Percentiles rank a stretch among this genome's conserved stretches.
Evolutionary conservation across 2,797 vertebrate genomes (phyloP).

Genomic region (Mallotus villosus): DNA sequence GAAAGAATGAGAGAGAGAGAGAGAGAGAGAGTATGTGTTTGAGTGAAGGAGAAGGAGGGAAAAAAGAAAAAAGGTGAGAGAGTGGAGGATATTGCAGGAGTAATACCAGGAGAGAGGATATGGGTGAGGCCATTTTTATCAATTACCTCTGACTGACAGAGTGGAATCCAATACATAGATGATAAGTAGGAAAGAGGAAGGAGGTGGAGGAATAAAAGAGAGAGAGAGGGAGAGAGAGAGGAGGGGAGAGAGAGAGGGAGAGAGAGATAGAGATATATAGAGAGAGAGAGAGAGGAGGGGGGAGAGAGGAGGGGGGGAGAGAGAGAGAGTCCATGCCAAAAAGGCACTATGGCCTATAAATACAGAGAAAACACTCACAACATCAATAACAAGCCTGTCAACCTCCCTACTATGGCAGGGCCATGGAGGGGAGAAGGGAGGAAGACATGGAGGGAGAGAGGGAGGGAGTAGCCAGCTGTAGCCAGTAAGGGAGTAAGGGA

Average conservation of each 20-base stretch:
- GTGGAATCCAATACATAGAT: conserved; percentile 21
- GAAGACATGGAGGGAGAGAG: background rate
- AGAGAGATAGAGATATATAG: too few relatives aligned
- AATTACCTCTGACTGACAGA: conserved; percentile 29
- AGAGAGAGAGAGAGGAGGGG: too few relatives aligned
- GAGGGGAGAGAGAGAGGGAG: conserved; percentile 28
- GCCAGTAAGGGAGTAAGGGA: too few relatives aligned
- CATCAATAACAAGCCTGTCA: conserved; percentile 60
- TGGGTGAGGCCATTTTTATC: conserved; percentile 27
- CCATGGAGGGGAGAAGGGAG: conserved; percentile 10
- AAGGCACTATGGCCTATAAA: conserved; percentile 65
- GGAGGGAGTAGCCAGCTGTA: too few relatives aligned
- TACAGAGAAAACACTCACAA: conserved; percentile 47
- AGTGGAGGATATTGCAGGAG: conserved; percentile 1
- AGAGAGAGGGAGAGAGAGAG: conserved; percentile 7
- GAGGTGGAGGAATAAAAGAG: conserved; percentile 3
- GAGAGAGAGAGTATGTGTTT: too few relatives aligned
- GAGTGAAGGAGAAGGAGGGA: background rate
- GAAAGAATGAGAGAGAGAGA: too few relatives aligned
- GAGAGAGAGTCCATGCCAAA: conserved; percentile 50
- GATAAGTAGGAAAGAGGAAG: conserved; percentile 7
- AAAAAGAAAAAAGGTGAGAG: background rate
- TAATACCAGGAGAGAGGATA: conserved; percentile 15
- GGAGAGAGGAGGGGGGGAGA: conserved; percentile 38
- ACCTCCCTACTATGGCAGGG: conserved; percentile 31